Base-by-base conservation (phyloP, 2,888 invertebrate species). In the Caenorhabditis afra region DNA sequence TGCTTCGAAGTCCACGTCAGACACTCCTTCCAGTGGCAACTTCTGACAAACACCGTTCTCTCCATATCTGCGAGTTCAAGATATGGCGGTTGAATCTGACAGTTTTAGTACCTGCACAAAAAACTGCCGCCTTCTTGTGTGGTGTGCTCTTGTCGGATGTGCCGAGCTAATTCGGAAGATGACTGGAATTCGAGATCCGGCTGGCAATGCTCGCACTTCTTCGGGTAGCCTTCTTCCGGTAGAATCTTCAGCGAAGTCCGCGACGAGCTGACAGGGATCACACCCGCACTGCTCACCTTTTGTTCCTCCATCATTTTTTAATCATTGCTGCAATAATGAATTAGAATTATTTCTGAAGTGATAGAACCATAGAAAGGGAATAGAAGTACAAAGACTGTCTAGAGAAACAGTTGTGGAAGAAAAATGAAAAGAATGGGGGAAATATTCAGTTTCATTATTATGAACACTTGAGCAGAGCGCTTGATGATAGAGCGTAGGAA, bases 11-110 rank as follows among this genome's bases (percentile, higher is more conserved):
- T 96, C 96, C 73, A 94, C 93, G 91, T 95, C 95, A 81, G 94
- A 94, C 76, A 96, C 94, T 85, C 95, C 95, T 90, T 95, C 95
- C 88, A 95, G 92, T n/a, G 95, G 95, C 83, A 95, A 91, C 70
- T 95, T 94, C 59, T 94, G 94, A 91, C 96, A 96, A 53, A 95
- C 94, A 66, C 94, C 94, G 91, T 95, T 95, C 89, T 94, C 94
- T 49, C 95, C 96, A 93, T 95, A 96, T 88, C 94, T 94, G 67
- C 0, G 58, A 29, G 4, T 5, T 29, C 7, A 7, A 37, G 57
- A 47, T 3, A 47, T 11, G n/a, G 3, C 14, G 23, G 23, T 3
- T 20, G 22, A 5, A 8, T 2, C 52, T 50, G 4, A 16, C 10
- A 64, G 22, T 8, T 35, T 47, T 50, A 66, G 12, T 39, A 87